Evolutionary conservation across 1,140 invertebrate genomes (phyloP).

Genomic region (Ceratitis capitata): DNA sequence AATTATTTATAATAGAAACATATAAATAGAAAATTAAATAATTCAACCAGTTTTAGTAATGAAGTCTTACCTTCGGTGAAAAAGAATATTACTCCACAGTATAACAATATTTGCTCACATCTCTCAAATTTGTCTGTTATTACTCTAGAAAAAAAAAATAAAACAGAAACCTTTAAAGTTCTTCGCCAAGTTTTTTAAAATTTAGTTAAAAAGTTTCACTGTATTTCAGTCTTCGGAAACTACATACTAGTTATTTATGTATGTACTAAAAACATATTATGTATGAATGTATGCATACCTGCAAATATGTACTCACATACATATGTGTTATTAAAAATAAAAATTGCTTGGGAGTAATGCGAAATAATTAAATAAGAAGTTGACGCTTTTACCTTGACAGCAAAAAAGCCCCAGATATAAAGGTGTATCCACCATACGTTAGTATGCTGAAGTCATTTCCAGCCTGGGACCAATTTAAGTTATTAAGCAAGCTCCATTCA

Average conservation of each 20-base stretch:
- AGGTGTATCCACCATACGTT: slow-evolving; percentile 3
- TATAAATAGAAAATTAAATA: neutral
- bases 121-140: neutral
- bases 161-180: neutral
- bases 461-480: slow-evolving; percentile 27
- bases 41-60: too few species aligned
- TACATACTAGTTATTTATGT: neutral
- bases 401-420: slow-evolving; percentile 10
- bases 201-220: neutral
- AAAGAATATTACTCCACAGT: neutral
- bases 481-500: slow-evolving; percentile 31
- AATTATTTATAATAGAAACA: too few species aligned
- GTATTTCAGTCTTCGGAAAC: neutral
- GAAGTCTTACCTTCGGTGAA: slow-evolving; percentile 12
- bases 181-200: neutral
- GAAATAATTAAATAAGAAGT: slow-evolving; percentile 15
- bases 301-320: too few species aligned
- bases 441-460: slow-evolving; percentile 17
- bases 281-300: too few species aligned
- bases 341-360: neutral
- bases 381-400: slow-evolving; percentile 6
- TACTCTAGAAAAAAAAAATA: neutral
- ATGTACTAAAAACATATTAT: too few species aligned
- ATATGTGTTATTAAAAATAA: neutral
- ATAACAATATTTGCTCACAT: neutral